These are phyloP conservation scores for Conops quadrifasciatus DNA, from an alignment of 2,888 invertebrate species.

Conservation along the genomic window DNA sequence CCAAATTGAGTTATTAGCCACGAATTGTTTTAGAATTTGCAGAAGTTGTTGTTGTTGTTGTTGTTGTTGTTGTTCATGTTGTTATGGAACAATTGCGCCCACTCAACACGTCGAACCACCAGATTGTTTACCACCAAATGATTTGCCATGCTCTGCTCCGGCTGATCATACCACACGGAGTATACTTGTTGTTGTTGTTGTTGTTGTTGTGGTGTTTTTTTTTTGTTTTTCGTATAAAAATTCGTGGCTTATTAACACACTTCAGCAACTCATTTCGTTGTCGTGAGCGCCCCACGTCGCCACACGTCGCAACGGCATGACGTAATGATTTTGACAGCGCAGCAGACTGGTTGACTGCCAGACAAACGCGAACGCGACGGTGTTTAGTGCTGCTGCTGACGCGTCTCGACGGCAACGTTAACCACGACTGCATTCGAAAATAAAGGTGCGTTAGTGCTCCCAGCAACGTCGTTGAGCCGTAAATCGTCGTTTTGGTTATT, in stretches of 20 bases:
- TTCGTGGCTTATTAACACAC: slow-evolving; percentile 3
- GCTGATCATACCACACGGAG: not conserved
- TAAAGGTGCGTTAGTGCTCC: no score
- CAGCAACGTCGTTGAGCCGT: no score
- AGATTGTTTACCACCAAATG: no score
- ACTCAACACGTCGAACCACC: not conserved
- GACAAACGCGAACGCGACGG: not conserved
- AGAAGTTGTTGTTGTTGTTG: not conserved
- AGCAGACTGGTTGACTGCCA: slow-evolving; percentile 21
- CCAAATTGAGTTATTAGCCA: slow-evolving; percentile 7
- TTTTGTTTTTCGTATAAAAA: not conserved
- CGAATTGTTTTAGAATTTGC: not conserved
- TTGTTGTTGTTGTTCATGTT: no score
- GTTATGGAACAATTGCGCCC: not conserved
- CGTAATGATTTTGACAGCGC: slow-evolving; percentile 6
- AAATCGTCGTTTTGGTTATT: no score
- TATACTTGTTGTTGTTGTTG: not conserved
- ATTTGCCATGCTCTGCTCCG: not conserved
- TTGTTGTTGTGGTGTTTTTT: not conserved
- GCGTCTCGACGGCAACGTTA: no score
- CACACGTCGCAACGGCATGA: not conserved
- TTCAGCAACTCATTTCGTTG: not conserved
- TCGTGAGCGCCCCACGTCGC: not conserved
- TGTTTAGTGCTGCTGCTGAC: not conserved
- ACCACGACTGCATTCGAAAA: no score